These are phyloP conservation scores for Pammene fasciana DNA, from an alignment of 2,888 invertebrate genomes.

Conservation along the genomic window DNA sequence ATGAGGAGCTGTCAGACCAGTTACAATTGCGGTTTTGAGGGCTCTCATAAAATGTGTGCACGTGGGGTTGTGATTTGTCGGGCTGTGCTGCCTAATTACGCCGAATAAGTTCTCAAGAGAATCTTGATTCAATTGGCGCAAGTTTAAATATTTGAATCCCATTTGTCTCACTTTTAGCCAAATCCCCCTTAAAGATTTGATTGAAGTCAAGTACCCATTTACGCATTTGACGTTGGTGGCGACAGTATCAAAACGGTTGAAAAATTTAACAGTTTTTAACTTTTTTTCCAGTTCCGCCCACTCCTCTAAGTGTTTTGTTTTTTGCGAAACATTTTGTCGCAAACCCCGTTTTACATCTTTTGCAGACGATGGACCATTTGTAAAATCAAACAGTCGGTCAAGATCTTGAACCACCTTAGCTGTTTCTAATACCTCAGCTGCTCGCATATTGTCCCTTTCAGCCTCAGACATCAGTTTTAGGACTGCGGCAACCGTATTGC, in stretches of 20 bases:
- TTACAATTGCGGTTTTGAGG: not conserved
- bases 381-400: not conserved
- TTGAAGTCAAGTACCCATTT: not conserved
- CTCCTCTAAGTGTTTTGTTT: not conserved
- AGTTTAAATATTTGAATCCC: slow-evolving; percentile 4
- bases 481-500: slow-evolving; percentile 3
- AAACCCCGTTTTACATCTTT: not conserved
- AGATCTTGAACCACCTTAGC: not conserved
- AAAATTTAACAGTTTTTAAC: not conserved
- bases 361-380: not conserved
- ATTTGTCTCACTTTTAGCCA: not conserved
- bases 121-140: slow-evolving; percentile 9
- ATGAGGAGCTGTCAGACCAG: slow-evolving; percentile 2
- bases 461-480: not conserved
- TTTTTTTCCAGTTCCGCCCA: not conserved
- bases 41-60: not conserved
- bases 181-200: not conserved
- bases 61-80: slow-evolving; percentile 3
- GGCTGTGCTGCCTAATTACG: not conserved
- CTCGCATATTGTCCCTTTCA: not conserved
- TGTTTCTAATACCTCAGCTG: not conserved
- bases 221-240: not conserved
- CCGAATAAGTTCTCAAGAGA: slow-evolving; percentile 1
- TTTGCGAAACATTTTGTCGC: not conserved
- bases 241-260: not conserved